Evolutionary conservation across 2,888 invertebrate genomes (phyloP).

Genomic region (Drosophila macrothrix): DNA sequence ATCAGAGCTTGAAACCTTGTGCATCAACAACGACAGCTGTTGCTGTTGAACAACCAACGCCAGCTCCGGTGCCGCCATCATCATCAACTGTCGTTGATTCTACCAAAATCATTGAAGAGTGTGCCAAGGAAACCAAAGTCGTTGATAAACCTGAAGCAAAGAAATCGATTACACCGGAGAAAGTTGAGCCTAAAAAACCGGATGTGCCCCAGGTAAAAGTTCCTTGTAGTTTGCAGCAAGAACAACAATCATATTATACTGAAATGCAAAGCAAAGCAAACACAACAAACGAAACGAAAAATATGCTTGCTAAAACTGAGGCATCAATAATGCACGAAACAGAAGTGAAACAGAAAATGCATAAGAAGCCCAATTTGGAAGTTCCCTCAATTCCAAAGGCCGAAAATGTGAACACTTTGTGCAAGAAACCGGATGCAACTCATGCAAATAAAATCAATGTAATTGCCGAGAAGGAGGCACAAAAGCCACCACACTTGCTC

Average conservation of each 20-base stretch:
- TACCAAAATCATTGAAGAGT: slow-evolving; percentile 7
- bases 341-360: slow-evolving; percentile 54
- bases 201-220: slow-evolving; percentile 12
- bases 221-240: slow-evolving; percentile 7
- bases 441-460: slow-evolving; percentile 38
- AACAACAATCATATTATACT: slow-evolving; percentile 16
- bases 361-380: slow-evolving; percentile 49
- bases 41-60: not conserved
- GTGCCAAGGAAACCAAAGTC: slow-evolving; percentile 4
- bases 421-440: slow-evolving; percentile 48
- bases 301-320: slow-evolving; percentile 15
- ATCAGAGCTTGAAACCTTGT: slow-evolving; percentile 18
- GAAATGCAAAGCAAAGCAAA: slow-evolving; percentile 25
- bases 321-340: slow-evolving; percentile 15
- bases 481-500: slow-evolving; percentile 56
- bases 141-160: slow-evolving; percentile 7
- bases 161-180: not conserved
- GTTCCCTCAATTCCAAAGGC: slow-evolving; percentile 18
- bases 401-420: slow-evolving; percentile 30
- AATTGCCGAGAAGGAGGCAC: slow-evolving; percentile 47
- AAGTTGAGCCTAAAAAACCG: slow-evolving; percentile 8
- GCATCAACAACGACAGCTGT: not conserved
- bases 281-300: slow-evolving; percentile 17
- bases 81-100: not conserved
- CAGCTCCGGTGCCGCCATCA: not conserved